These are phyloP conservation scores for Malurus cyaneus DNA, from an alignment of 2,113 vertebrate species.

Conservation along the genomic window DNA sequence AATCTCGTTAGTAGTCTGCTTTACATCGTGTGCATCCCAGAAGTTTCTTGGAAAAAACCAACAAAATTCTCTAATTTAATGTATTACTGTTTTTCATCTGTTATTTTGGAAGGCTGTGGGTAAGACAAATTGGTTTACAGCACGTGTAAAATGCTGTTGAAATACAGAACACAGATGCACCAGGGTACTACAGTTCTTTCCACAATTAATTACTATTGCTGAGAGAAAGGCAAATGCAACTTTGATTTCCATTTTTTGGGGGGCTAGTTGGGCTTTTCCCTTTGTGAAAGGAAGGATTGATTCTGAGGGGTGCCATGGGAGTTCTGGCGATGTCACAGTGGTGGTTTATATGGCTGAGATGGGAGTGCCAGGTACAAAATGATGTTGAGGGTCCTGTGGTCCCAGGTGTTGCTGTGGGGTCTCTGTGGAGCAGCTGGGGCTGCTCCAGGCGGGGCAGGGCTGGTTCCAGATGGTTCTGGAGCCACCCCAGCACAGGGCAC, in stretches of 20 bases:
- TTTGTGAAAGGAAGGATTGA: background rate
- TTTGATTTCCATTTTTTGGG: background rate
- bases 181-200: background rate
- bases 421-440: background rate
- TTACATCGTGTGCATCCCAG: background rate
- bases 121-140: background rate
- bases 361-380: rapidly evolving
- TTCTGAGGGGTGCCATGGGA: background rate
- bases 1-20: background rate
- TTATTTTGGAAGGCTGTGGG: background rate
- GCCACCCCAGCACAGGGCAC: background rate
- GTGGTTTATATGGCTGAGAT: no score
- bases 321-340: background rate
- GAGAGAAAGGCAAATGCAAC: background rate
- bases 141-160: rapidly evolving
- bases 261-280: background rate
- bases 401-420: background rate
- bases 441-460: background rate
- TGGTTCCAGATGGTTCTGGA: background rate
- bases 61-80: background rate
- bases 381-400: background rate
- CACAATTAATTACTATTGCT: background rate
- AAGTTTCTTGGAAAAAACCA: background rate
- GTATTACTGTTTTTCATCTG: background rate
- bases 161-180: background rate